These are phyloP conservation scores for Drosophila mayaguana DNA, from an alignment of 2,888 invertebrate species.

Conservation along the genomic window DNA sequence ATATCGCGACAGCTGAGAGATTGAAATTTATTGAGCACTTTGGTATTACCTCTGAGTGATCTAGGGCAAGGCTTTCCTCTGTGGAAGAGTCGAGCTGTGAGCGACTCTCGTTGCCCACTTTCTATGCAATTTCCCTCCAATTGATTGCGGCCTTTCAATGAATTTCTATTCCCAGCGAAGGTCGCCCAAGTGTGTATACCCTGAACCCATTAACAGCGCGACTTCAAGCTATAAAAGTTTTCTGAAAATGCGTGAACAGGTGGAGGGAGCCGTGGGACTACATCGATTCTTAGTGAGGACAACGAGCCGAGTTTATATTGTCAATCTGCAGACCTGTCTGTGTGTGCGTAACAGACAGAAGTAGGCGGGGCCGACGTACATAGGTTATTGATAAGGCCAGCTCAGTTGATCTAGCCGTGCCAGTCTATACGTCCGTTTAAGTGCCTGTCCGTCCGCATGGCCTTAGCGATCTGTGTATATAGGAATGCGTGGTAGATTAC, in stretches of 20 bases:
- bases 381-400: too few relatives aligned
- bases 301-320: too few relatives aligned
- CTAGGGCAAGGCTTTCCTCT: not conserved
- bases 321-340: too few relatives aligned
- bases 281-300: too few relatives aligned
- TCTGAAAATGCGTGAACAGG: too few relatives aligned
- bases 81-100: not conserved
- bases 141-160: constrained; percentile 23
- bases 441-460: not conserved
- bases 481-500: too few relatives aligned
- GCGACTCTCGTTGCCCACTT: not conserved
- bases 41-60: not conserved
- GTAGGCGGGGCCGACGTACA: too few relatives aligned
- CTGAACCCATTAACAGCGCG: not conserved
- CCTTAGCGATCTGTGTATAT: too few relatives aligned
- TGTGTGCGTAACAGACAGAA: too few relatives aligned
- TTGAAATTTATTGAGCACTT: too few relatives aligned
- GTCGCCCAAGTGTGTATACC: not conserved
- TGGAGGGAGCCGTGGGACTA: too few relatives aligned
- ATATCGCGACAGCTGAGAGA: not conserved
- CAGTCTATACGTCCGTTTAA: not conserved
- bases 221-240: not conserved
- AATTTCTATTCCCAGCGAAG: constrained; percentile 21
- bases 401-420: not conserved
- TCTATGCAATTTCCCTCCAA: constrained; percentile 23